Evolutionary conservation across 2,797 vertebrate genomes (phyloP), one percentile per base, ranked within the genome.

Genomic region (Phrynocephalus guinanensis): DNA sequence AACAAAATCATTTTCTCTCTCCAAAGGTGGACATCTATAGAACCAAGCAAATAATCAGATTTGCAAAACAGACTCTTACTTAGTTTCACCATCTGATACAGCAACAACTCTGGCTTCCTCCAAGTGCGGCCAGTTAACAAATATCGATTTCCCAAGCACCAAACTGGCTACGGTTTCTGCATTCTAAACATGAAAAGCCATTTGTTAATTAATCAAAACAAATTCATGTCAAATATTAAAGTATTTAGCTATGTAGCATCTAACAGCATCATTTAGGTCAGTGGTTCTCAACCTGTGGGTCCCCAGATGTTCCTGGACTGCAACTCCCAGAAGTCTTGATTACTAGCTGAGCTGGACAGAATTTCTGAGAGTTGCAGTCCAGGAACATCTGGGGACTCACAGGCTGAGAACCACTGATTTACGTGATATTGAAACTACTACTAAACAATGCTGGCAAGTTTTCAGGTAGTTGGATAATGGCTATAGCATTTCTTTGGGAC

Each of bases 81-180:
- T 99, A 1, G 97, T 97, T 87, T 99, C 97, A 87, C 98, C 98
- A 86, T 99, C 98, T 11, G 98, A 98, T 90, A 99, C 97, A 8
- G 98, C 98, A 83, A 99, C 94, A 91, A 99, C 97, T 87, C 98
- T 97, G 85, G 98, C 98, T 96, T 99, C 99, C 96, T 99, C 99
- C 88, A 99, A 97, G 94, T 99, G 98, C 75, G 99, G 99, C 99
- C 99, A 99, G 94, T 98, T 99, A 88, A 99, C 98, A 92, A 99
- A 99, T 83, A 99, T 95, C 5, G 97, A 93, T 83, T 97, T 98
- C 33, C 98, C 99, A 88, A 99, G 97, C 11, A 98, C 88, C 0
- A 86, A 93, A 26, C 94, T 91, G 33, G 98, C 97, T 77, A 98
- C 94, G 33, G 97, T 96, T 83, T 99, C 98, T 92, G 98, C 95